Base-by-base conservation (phyloP, 2,888 invertebrate species). In the Sarcophaga rosellei region DNA sequence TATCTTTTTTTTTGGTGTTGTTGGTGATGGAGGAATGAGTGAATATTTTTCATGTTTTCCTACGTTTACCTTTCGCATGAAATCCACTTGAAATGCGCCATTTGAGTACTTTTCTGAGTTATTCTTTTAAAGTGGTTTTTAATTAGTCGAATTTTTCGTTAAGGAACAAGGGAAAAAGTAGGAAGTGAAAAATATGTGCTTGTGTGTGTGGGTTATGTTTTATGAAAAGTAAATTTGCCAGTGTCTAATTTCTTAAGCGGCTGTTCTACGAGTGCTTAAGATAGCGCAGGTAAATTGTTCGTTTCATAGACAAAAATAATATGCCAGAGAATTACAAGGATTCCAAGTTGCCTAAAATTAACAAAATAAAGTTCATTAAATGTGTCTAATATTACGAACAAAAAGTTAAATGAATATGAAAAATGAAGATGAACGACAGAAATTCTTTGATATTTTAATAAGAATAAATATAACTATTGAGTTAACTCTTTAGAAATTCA, bases 71-170 rank as follows among this genome's bases (percentile, higher is more conserved):
- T 66, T 59, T 65, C 68, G 68, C 72, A 70, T 79, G 62, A 72
- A 77, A 80, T 61, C 76, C 68, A 65, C 82, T 83, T 83, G 68
- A 74, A 74, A 80, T 74, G 59, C 47, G 59, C 47, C 76, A 66
- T 68, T 83, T 35, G 73, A 83, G 83, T 74, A 83, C 80, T 83
- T 83, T 83, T 83, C 68, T 74, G 61, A 86, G 86, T 86, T 86
- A 83, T 86, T 80, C 80, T 61, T 35, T 44, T 83, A 73, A 86
- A 86, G 86, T 83, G 86, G 80, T 81, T 86, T 83, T 86, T 86
- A 86, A 86, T 86, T 86, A 86, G 83, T 86, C 80, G 61, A 77
- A 83, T 80, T 84, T 76, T 76, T 35, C 35, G 21, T 44, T 44
- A 17, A 21, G 8, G 23, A 63, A 47, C n/a, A 47, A 2, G 2